Percentiles rank a stretch among this genome's conserved stretches.
Conservation (phyloP, 1,140 invertebrate genomes). For the Drosophila nebulosa region DNA sequence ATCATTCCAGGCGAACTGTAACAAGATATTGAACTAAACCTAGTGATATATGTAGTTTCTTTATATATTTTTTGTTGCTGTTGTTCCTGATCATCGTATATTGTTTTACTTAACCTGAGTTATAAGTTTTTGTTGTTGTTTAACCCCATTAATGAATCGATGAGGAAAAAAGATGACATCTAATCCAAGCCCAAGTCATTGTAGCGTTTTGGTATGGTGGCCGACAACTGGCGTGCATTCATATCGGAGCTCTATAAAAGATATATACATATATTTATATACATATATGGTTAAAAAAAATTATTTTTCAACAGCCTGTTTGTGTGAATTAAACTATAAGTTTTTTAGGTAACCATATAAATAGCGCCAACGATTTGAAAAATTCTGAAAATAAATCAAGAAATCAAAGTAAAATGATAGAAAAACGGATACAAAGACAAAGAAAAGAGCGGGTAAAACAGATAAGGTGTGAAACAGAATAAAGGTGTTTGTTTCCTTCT, state of each 20-base stretch:
- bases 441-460: conserved; percentile 25
- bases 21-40: conserved; percentile 38
- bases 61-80: conserved; percentile 14
- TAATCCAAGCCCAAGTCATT: conserved; percentile 49
- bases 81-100: conserved; percentile 52
- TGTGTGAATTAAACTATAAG: conserved; percentile 44
- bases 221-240: conserved; percentile 77
- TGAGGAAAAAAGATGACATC: neutral
- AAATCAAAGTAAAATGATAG: neutral
- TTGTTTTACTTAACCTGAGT: conserved; percentile 51
- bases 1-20: neutral
- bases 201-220: conserved; percentile 64
- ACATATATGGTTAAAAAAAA: neutral
- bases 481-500: neutral
- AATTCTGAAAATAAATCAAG: conserved; percentile 73
- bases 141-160: neutral
- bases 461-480: neutral
- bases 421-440: conserved; percentile 13
- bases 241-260: conserved; percentile 77
- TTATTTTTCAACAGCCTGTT: neutral
- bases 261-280: conserved; percentile 30
- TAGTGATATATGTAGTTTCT: conserved; percentile 49
- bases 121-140: conserved; percentile 3
- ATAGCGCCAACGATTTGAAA: conserved; percentile 81
- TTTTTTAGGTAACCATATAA: conserved; percentile 72